phyloP scores from a whole-genome alignment of 2,113 vertebrate species.

The Hydropotes inermis region DNA sequence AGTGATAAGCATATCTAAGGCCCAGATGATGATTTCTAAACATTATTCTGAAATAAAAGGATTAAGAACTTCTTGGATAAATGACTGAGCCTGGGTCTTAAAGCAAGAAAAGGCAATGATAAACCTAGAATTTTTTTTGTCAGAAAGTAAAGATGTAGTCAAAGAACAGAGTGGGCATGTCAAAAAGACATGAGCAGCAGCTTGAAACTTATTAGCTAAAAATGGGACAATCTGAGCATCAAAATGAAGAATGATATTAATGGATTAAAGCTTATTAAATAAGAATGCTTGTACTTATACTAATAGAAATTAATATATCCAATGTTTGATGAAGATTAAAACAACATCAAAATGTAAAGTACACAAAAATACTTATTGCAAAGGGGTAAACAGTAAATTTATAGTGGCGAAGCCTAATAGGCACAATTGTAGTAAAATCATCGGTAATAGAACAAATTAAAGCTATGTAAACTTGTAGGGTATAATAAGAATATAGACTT shows the following conservation, averaged over 20 bases:
- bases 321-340: not conserved
- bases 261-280: not conserved
- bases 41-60: not conserved
- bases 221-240: not conserved
- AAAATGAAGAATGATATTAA: not conserved
- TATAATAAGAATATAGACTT: not conserved
- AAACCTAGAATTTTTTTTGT: not conserved
- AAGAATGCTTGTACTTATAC: not conserved
- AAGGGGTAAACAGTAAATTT: not conserved
- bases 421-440: not conserved
- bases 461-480: not conserved
- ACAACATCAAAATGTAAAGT: not conserved
- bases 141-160: not conserved
- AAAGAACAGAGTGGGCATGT: not conserved
- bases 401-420: not conserved
- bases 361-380: not conserved
- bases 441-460: not conserved
- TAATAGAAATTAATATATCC: not conserved
- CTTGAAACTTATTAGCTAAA: not conserved
- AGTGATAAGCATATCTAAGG: not conserved
- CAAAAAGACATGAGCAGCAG: not conserved
- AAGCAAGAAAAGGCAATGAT: not conserved
- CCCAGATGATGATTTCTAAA: not conserved
- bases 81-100: not conserved
- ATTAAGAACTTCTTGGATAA: not conserved